Percentiles rank a stretch among this genome's conserved stretches.
Conservation (phyloP, 2,797 vertebrate species). For the Sarcoramphus papa region DNA sequence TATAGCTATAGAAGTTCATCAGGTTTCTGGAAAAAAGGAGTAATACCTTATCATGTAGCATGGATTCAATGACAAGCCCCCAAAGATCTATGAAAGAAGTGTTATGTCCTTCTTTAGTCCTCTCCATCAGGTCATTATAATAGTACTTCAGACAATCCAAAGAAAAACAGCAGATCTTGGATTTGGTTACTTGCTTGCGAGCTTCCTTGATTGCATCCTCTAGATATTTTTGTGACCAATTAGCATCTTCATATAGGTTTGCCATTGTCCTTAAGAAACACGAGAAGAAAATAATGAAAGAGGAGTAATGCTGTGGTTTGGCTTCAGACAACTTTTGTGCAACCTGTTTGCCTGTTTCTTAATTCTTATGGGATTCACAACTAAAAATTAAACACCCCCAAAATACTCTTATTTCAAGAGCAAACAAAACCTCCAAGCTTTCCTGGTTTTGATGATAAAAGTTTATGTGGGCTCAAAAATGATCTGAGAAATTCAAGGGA, state of each 20-base stretch:
- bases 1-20: background rate
- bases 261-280: constrained; percentile 72
- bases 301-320: background rate
- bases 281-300: background rate
- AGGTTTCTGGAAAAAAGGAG: background rate
- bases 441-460: background rate
- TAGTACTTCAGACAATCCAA: constrained; percentile 67
- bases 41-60: constrained; percentile 73
- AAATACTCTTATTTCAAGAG: background rate
- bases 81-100: constrained; percentile 77
- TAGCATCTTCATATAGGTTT: constrained; percentile 73
- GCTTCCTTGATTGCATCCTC: constrained; percentile 64
- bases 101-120: constrained; percentile 56
- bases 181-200: constrained; percentile 71
- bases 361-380: background rate
- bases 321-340: background rate
- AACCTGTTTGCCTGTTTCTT: background rate
- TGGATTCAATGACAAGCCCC: constrained; percentile 77
- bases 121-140: constrained; percentile 61
- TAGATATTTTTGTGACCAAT: constrained; percentile 76
- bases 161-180: constrained; percentile 69
- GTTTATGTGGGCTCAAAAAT: background rate
- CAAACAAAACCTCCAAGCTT: background rate
- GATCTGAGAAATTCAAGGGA: background rate
- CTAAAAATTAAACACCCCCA: background rate